phyloP scores from a whole-genome alignment of 2,113 vertebrate species.

The Mesocricetus auratus region DNA sequence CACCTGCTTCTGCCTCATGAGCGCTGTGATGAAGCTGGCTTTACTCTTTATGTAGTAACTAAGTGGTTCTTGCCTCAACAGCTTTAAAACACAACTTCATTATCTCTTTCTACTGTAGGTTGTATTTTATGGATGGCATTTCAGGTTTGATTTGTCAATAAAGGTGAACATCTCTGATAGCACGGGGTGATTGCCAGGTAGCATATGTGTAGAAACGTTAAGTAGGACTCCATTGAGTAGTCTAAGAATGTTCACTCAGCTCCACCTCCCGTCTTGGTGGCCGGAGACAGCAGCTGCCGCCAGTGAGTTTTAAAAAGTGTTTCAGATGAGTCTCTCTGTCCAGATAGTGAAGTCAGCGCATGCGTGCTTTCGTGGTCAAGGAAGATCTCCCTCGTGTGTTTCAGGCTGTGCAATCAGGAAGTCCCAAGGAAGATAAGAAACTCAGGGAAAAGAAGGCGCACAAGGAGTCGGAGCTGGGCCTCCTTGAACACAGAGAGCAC shows the following conservation, averaged over 20 bases:
- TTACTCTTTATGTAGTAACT: background rate
- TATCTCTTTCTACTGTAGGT: background rate
- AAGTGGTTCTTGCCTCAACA: background rate
- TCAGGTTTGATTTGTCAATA: background rate
- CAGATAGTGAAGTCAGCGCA: background rate
- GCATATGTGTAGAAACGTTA: background rate
- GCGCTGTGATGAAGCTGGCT: background rate
- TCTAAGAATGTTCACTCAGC: background rate
- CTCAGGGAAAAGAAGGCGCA: conserved; percentile 81
- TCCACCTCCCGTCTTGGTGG: background rate
- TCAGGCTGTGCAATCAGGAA: conserved; percentile 79
- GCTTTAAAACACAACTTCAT: background rate
- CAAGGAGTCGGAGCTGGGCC: conserved; percentile 71
- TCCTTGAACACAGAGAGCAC: conserved; percentile 42
- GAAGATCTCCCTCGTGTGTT: background rate
- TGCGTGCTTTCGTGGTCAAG: background rate
- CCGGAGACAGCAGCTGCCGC: background rate
- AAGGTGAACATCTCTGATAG: background rate
- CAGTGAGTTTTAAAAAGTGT: background rate
- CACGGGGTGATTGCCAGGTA: no score
- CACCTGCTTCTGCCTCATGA: background rate
- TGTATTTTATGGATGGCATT: background rate
- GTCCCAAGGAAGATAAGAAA: conserved; percentile 83
- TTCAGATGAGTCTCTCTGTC: background rate
- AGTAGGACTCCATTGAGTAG: background rate